A percentile compares a stretch with the other conserved stretches of the same genome.
phyloP scores from a whole-genome alignment of 2,797 vertebrate species.

The Anisognathus igniventris region DNA sequence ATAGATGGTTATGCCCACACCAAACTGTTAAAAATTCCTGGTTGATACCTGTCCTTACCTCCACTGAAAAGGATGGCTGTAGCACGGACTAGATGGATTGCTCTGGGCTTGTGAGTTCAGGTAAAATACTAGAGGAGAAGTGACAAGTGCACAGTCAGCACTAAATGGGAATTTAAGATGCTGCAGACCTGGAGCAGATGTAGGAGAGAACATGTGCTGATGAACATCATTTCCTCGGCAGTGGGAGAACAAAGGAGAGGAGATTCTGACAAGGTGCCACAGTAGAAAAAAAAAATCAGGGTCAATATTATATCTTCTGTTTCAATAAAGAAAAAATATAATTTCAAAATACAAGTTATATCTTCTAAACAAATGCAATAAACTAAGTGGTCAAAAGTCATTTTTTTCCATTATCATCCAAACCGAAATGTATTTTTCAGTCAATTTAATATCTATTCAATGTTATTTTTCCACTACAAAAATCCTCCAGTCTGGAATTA shows the following conservation, averaged over 20 bases:
- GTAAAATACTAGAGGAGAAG: conserved; percentile 83
- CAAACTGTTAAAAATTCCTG: conserved; percentile 27
- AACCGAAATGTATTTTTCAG: neutral
- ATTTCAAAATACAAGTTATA: neutral
- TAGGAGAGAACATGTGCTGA: conserved; percentile 86
- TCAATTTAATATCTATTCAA: neutral
- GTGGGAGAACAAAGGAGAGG: conserved; percentile 84
- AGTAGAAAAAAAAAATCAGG: conserved; percentile 55
- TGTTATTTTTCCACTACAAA: neutral
- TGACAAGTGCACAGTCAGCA: conserved; percentile 79
- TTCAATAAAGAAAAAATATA: neutral
- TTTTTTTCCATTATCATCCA: neutral
- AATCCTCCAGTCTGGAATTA: neutral
- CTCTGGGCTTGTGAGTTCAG: conserved; percentile 74
- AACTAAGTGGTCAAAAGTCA: conserved; percentile 14
- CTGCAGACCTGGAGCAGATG: conserved; percentile 79
- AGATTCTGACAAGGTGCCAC: conserved; percentile 86
- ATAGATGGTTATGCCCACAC: neutral
- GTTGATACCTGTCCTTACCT: conserved; percentile 83
- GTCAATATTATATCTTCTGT: conserved; percentile 41
- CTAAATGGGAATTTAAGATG: conserved; percentile 79
- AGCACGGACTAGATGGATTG: conserved; percentile 78
- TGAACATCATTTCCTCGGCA: conserved; percentile 90
- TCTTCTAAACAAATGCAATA: conserved; percentile 12
- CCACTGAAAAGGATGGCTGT: conserved; percentile 86